Evolutionary conservation across 2,888 invertebrate genomes (phyloP), one percentile per base, ranked within the genome.

Genomic region (Thereva nobilitata): DNA sequence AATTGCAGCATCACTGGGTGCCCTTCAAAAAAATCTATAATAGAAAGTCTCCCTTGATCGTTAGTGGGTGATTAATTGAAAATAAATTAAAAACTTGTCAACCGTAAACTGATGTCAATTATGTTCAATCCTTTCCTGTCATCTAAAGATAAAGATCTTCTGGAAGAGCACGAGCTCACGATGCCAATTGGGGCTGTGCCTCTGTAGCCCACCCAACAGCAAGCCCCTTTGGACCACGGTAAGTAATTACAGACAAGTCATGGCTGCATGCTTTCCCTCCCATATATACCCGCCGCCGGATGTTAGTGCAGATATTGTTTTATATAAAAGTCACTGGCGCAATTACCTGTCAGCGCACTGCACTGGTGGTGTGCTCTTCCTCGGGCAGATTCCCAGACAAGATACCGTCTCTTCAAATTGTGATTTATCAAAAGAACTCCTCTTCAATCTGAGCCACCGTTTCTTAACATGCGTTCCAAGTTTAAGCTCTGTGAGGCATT

Each of bases 251-350:
- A 47, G 59, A 59, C 59, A 49, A 47, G 45, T 59, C 59, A 44
- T 59, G 47, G 45, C 59, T 23, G 23, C 23, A 23, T 23, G 23
- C 23, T 23, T 23, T 59, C 49, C 49, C 59, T 59, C 38, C 59
- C 49, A 12, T 23, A 23, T 23, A 23, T 59, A 59, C 45, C 47
- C 59, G 49, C 47, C 59, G 49, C 59, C 59, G 59, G 59, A 59
- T 59, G 59, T 59, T 49, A 59, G 59, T 38, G 59, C 59, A 59
- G 59, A 59, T 59, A 59, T 59, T 59, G 59, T 59, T 59, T 59
- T 59, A 59, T 59, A 59, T 59, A 59, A 59, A 23, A 59, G 49
- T 47, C 49, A 59, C 47, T 59, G 59, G 49, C 45, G 47, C 59
- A 59, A 59, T 59, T 47, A 59, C 59, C 59, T 59, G 59, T 49